These are phyloP conservation scores for Naso thynnoides DNA, from an alignment of 2,797 vertebrate genomes.

Conservation along the genomic window DNA sequence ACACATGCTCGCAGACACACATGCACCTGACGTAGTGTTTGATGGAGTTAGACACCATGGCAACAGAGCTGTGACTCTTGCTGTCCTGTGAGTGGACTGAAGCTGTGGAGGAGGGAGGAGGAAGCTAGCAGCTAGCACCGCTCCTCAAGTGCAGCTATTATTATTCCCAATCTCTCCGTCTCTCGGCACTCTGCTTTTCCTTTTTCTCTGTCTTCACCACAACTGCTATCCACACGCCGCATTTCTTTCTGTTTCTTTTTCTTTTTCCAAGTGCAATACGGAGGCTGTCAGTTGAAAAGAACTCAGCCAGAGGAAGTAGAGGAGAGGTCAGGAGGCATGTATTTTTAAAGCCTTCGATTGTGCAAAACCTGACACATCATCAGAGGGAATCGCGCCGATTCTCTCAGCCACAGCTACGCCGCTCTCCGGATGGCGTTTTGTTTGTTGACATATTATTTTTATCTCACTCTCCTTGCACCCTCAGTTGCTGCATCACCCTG, in stretches of 20 bases:
- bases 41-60: constrained; percentile 82
- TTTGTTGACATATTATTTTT: constrained; percentile 67
- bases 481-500: constrained; percentile 28
- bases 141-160: constrained; percentile 68
- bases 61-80: constrained; percentile 81
- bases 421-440: constrained; percentile 20
- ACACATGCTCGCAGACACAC: constrained; percentile 58
- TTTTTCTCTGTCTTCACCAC: constrained; percentile 7
- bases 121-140: constrained; percentile 63
- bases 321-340: constrained; percentile 57
- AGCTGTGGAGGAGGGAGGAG: constrained; percentile 75
- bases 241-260: constrained; percentile 20
- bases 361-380: constrained; percentile 61
- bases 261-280: constrained; percentile 4
- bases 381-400: constrained; percentile 38
- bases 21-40: constrained; percentile 77
- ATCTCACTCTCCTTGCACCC: constrained; percentile 28
- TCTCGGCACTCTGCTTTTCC: constrained; percentile 29
- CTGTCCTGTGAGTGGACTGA: constrained; percentile 79
- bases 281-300: constrained; percentile 29
- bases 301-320: constrained; percentile 22
- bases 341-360: constrained; percentile 64
- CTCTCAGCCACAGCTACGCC: constrained; percentile 45
- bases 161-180: constrained; percentile 52
- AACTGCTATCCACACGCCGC: constrained; percentile 8